Percentiles rank a stretch among this genome's conserved stretches.
phyloP scores from a whole-genome alignment of 2,888 invertebrate genomes.

The Hydrotaea diabolus region DNA sequence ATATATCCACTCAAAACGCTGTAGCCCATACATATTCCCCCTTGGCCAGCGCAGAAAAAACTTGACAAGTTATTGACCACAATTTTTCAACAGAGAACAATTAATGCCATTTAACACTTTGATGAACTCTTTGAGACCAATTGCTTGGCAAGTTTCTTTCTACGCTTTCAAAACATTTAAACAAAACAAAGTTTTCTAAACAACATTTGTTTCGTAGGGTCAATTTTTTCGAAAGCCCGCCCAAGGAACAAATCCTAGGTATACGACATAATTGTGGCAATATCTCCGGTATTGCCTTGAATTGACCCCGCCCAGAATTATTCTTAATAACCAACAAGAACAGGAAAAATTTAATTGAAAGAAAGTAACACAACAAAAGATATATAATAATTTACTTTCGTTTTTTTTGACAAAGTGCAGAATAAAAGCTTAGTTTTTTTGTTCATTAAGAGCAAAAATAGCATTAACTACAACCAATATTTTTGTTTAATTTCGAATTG shows the following conservation, averaged over 20 bases:
- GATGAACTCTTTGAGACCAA: not conserved
- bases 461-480: too few species aligned
- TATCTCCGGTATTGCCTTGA: not conserved
- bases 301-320: conserved; percentile 11
- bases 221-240: conserved; percentile 7
- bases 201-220: conserved; percentile 33
- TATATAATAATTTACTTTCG: not conserved
- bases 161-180: not conserved
- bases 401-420: conserved; percentile 60
- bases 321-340: too few species aligned
- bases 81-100: too few species aligned
- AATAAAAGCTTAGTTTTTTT: conserved; percentile 65
- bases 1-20: not conserved
- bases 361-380: not conserved
- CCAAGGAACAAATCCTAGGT: conserved; percentile 7
- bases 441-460: too few species aligned
- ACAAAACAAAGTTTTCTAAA: conserved; percentile 14
- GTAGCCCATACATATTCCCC: conserved; percentile 14
- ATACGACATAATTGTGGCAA: not conserved
- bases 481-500: too few species aligned
- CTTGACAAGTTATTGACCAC: not conserved
- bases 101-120: not conserved
- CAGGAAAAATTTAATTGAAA: not conserved
- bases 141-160: not conserved
- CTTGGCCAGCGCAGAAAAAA: not conserved